Conservation (phyloP, 2,113 vertebrate species). For the Morone saxatilis region DNA sequence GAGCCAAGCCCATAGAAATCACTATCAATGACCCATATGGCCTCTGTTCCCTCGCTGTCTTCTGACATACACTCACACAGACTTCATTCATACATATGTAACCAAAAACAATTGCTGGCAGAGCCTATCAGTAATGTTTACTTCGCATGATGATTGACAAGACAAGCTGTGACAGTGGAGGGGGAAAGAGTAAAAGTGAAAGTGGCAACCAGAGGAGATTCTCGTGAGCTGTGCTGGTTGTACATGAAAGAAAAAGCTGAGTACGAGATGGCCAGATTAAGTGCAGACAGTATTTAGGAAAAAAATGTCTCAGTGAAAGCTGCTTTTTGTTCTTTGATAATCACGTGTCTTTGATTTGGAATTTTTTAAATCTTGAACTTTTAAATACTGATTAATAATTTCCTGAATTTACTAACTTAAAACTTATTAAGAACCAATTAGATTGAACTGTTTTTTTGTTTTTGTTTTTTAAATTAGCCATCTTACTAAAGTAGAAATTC, state of each 20-base stretch:
- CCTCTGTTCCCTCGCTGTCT: not conserved
- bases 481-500: not conserved
- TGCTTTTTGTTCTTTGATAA: not conserved
- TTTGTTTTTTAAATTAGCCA: not conserved
- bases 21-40: conserved; percentile 43
- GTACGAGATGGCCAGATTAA: not conserved
- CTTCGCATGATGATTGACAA: conserved; percentile 27
- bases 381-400: conserved; percentile 1
- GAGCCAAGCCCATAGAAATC: conserved; percentile 28
- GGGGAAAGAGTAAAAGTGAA: not conserved
- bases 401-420: not conserved
- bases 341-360: not conserved
- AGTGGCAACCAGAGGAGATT: not conserved
- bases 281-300: not conserved
- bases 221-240: not conserved
- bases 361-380: not conserved
- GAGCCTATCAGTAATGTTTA: conserved; percentile 40
- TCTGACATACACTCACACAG: conserved; percentile 19
- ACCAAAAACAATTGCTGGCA: conserved; percentile 50
- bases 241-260: conserved; percentile 2
- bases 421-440: not conserved
- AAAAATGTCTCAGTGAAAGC: not conserved
- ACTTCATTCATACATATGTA: conserved; percentile 49
- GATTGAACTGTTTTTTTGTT: not conserved
- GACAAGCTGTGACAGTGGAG: not conserved